Conservation (phyloP, 2,888 invertebrate species). For the Epistrophe eligans region DNA sequence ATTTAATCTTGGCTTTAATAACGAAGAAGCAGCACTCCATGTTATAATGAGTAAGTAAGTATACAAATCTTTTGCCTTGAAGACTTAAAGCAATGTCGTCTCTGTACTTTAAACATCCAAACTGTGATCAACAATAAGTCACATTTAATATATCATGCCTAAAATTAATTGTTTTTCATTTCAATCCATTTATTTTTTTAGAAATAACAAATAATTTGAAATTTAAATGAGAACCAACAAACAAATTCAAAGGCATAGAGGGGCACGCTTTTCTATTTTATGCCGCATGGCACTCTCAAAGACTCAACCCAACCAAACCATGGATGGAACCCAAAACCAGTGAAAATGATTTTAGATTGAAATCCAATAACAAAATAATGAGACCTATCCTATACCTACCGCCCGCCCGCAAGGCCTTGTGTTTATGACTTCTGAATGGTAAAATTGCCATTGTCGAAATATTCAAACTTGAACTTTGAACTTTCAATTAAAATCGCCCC, state of each 20-base stretch:
- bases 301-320: background rate
- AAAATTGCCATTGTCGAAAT: slow-evolving; percentile 16
- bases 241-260: background rate
- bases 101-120: background rate
- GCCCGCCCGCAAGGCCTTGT: background rate
- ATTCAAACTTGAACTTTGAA: slow-evolving; percentile 39
- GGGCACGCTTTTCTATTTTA: background rate
- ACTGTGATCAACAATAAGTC: background rate
- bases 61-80: background rate
- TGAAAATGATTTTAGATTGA: slow-evolving; percentile 33
- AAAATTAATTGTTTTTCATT: slow-evolving; percentile 1
- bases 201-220: slow-evolving; percentile 4
- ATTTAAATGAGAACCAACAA: background rate
- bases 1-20: background rate
- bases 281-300: background rate
- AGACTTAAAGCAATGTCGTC: background rate
- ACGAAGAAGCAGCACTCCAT: background rate
- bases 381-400: background rate
- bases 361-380: background rate
- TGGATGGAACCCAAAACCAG: background rate
- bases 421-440: background rate
- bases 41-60: background rate
- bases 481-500: slow-evolving; percentile 28
- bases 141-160: background rate
- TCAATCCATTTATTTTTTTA: slow-evolving; percentile 1